Evolutionary conservation across 2,797 vertebrate species (phyloP).

Genomic region (Sebastes variabilis): DNA sequence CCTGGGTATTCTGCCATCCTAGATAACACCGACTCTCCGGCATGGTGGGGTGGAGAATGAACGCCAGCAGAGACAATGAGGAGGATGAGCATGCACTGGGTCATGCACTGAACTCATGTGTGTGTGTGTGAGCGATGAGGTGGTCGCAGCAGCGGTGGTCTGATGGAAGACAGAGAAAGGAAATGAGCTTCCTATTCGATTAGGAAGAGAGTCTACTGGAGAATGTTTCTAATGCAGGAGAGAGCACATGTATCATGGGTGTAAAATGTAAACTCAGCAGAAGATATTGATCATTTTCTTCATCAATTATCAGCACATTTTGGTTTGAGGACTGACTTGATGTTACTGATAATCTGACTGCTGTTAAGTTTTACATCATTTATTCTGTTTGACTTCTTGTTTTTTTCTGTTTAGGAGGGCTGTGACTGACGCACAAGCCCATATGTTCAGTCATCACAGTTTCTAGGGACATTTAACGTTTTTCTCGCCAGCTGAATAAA

Average conservation of each 20-base stretch:
- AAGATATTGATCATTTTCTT: not conserved
- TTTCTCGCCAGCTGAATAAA: not conserved
- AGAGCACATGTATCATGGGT: not conserved
- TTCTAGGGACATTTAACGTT: not conserved
- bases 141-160: constrained; percentile 29
- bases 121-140: constrained; percentile 15
- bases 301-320: constrained; percentile 8
- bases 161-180: constrained; percentile 41
- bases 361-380: not conserved
- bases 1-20: constrained; percentile 70
- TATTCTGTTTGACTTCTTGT: not conserved
- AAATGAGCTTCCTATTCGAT: constrained; percentile 52
- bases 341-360: not conserved
- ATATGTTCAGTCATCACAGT: not conserved
- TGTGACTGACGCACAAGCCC: not conserved
- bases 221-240: not conserved
- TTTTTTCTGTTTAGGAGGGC: not conserved
- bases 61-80: constrained; percentile 49
- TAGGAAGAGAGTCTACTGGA: constrained; percentile 21
- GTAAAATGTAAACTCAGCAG: constrained; percentile 13
- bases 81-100: constrained; percentile 27
- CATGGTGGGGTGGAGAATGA: constrained; percentile 55
- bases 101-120: constrained; percentile 16
- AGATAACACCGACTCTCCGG: constrained; percentile 63
- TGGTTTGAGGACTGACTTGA: not conserved